These are phyloP conservation scores for Atethmia centrago DNA, from an alignment of 2,888 invertebrate species.

Conservation along the genomic window DNA sequence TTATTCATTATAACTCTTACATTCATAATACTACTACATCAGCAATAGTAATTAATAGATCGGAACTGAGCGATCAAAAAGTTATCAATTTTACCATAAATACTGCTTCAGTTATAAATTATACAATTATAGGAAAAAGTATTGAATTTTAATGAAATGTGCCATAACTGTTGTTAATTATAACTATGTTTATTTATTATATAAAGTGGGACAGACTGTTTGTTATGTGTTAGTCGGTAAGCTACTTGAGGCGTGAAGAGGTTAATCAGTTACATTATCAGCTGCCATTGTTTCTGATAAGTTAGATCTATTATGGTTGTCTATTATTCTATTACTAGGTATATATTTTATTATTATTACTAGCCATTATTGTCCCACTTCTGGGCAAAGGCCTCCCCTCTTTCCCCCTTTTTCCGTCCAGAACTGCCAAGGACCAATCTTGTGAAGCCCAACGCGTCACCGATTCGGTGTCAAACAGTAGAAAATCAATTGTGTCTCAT, in stretches of 20 bases:
- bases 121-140: constrained; percentile 19
- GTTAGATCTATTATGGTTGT: neutral
- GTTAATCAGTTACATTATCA: neutral
- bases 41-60: constrained; percentile 26
- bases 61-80: constrained; percentile 20
- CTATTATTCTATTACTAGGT: neutral
- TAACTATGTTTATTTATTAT: constrained; percentile 38
- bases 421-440: no score
- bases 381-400: no score
- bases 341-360: neutral
- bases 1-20: neutral
- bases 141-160: constrained; percentile 18
- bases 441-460: no score
- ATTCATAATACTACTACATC: neutral
- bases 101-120: neutral
- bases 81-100: constrained; percentile 28
- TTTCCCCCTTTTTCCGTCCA: no score
- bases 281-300: neutral
- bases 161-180: constrained; percentile 34
- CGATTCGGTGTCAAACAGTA: no score
- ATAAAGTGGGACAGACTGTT: neutral
- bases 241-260: neutral
- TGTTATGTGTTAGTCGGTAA: constrained; percentile 10
- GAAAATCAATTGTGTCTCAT: no score
- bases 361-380: no score